A percentile compares a stretch with the other conserved stretches of the same genome.
These are phyloP conservation scores for Folsomia manolachei DNA, from an alignment of 2,888 invertebrate species.

Conservation along the genomic window DNA sequence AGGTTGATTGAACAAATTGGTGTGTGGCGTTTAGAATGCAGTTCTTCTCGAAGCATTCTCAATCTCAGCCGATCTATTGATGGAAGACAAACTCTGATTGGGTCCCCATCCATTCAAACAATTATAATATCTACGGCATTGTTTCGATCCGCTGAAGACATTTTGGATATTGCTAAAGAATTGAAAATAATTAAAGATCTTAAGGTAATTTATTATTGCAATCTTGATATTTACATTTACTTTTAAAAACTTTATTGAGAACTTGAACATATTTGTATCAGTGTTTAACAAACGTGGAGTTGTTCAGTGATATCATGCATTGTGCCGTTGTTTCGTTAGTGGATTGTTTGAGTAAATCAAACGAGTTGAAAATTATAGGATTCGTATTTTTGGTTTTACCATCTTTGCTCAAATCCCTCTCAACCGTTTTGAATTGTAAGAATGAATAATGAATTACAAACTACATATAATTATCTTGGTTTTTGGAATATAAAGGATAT, in stretches of 20 bases:
- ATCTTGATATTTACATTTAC: not conserved
- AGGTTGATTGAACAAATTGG: slow-evolving; percentile 26
- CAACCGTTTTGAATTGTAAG: not conserved
- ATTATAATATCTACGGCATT: slow-evolving; percentile 80
- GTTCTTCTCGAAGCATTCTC: slow-evolving; percentile 15
- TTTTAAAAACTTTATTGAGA: not conserved
- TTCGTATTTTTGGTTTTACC: slow-evolving; percentile 90
- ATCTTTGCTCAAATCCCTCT: slow-evolving; percentile 62
- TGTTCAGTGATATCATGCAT: slow-evolving; percentile 85
- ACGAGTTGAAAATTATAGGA: slow-evolving; percentile 89
- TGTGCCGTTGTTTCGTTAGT: slow-evolving; percentile 86
- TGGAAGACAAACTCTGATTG: slow-evolving; percentile 27
- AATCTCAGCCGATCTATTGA: slow-evolving; percentile 20
- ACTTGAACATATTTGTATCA: not conserved
- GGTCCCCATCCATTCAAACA: slow-evolving; percentile 62
- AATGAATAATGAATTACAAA: too few relatives aligned
- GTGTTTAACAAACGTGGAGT: slow-evolving; percentile 61
- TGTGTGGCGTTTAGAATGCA: not conserved
- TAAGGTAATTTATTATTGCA: too few relatives aligned
- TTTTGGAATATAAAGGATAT: too few relatives aligned
- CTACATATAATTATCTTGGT: too few relatives aligned
- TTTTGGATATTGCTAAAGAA: slow-evolving; percentile 75
- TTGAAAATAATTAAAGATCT: slow-evolving; percentile 78
- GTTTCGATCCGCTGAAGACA: slow-evolving; percentile 78
- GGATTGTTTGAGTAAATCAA: slow-evolving; percentile 76